Conservation (phyloP, 1,140 invertebrate genomes). For the Gonioctena quinquepunctata region DNA sequence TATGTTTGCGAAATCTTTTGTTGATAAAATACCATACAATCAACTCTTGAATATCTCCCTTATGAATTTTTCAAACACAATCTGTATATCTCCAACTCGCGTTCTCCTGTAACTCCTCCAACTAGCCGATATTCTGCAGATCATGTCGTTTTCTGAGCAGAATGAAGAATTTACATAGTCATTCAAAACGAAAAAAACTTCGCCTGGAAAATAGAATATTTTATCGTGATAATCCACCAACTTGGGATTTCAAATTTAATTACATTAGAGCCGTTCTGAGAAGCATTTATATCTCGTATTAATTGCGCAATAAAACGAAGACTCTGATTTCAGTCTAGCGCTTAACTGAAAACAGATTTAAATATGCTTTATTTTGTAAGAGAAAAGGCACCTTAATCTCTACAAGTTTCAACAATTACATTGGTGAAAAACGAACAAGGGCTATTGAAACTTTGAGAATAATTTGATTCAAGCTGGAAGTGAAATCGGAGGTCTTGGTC, state of each 20-base stretch:
- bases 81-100: too few relatives aligned
- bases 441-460: too few relatives aligned
- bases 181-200: background rate
- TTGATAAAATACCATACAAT: too few relatives aligned
- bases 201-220: slow-evolving; percentile 1
- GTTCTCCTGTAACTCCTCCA: too few relatives aligned
- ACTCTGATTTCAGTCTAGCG: background rate
- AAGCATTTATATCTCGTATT: background rate
- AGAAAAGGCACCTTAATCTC: background rate
- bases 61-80: too few relatives aligned
- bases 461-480: too few relatives aligned
- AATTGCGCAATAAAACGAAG: slow-evolving; percentile 1
- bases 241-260: slow-evolving; percentile 5
- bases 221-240: background rate
- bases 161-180: background rate
- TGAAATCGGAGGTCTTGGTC: too few relatives aligned
- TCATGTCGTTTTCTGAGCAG: too few relatives aligned
- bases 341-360: background rate
- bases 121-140: too few relatives aligned
- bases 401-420: background rate
- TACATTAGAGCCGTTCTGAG: background rate
- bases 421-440: background rate
- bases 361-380: background rate
- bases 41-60: too few relatives aligned
- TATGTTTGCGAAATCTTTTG: too few relatives aligned